A percentile compares a stretch with the other conserved stretches of the same genome.
Conservation (phyloP, 1,140 invertebrate species). For the Rhopalosiphum padi region DNA sequence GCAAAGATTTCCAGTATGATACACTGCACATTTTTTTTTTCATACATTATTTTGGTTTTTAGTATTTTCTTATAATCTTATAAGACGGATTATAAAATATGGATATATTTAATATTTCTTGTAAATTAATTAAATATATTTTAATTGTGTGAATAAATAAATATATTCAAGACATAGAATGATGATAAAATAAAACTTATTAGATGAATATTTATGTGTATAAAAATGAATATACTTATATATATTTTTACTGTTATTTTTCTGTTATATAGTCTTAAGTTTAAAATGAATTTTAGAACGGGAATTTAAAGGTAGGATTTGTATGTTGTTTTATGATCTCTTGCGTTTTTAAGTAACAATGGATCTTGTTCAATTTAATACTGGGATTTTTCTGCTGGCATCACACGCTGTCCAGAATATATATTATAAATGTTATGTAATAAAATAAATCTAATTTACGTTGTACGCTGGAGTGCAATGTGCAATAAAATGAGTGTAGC, state of each 20-base stretch:
- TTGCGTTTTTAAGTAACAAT: neutral
- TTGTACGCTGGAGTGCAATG: neutral
- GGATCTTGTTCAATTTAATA: neutral
- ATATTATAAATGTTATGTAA: neutral
- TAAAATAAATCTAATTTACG: constrained; percentile 47
- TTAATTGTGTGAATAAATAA: neutral
- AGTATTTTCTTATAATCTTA: neutral
- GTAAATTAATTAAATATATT: neutral
- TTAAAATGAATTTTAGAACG: neutral
- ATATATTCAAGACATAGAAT: neutral
- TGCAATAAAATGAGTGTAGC: constrained; percentile 7
- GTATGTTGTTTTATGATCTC: neutral
- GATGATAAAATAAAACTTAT: neutral
- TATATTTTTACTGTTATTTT: neutral
- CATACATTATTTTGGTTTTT: neutral
- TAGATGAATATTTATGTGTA: neutral
- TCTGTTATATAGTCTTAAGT: neutral
- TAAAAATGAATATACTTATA: neutral
- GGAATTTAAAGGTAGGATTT: neutral
- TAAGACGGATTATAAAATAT: too few relatives aligned
- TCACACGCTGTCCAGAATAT: neutral
- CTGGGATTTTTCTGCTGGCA: neutral
- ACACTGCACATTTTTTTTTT: neutral
- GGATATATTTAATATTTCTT: neutral
- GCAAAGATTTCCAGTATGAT: neutral